These are phyloP conservation scores for Microtus ochrogaster DNA, from an alignment of 2,113 vertebrate genomes.

Conservation along the genomic window DNA sequence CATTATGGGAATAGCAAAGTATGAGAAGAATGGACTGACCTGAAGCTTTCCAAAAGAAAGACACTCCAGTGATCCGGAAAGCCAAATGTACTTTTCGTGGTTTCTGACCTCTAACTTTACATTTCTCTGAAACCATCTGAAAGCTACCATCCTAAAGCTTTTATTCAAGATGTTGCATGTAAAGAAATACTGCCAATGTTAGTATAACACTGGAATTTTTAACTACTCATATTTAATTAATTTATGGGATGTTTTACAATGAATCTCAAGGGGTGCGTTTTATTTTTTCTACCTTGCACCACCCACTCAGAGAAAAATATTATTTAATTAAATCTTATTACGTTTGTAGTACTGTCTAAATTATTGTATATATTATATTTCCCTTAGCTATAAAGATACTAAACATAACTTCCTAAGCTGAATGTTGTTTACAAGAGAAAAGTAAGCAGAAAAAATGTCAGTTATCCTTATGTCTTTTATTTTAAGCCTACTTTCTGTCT, in stretches of 20 bases:
- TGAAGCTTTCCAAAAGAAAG: neutral
- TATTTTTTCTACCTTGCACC: neutral
- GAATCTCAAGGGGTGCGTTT: neutral
- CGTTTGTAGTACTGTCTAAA: neutral
- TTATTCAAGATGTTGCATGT: neutral
- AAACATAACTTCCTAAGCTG: neutral
- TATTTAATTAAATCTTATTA: neutral
- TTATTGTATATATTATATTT: neutral
- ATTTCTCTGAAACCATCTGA: neutral
- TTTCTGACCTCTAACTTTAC: neutral
- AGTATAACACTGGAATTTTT: neutral
- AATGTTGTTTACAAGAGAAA: neutral
- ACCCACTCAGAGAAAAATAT: neutral
- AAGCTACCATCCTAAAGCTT: neutral
- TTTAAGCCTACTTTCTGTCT: neutral
- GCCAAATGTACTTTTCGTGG: neutral
- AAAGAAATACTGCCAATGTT: conserved; percentile 16
- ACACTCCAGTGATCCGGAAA: neutral
- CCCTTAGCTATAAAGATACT: neutral
- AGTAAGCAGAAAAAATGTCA: neutral
- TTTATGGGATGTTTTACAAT: neutral
- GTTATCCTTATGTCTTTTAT: neutral
- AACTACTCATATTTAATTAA: neutral
- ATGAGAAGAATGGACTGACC: neutral
- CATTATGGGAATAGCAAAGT: neutral